These are phyloP conservation scores for Nebria ingens DNA, from an alignment of 1,140 invertebrate genomes.

Conservation along the genomic window DNA sequence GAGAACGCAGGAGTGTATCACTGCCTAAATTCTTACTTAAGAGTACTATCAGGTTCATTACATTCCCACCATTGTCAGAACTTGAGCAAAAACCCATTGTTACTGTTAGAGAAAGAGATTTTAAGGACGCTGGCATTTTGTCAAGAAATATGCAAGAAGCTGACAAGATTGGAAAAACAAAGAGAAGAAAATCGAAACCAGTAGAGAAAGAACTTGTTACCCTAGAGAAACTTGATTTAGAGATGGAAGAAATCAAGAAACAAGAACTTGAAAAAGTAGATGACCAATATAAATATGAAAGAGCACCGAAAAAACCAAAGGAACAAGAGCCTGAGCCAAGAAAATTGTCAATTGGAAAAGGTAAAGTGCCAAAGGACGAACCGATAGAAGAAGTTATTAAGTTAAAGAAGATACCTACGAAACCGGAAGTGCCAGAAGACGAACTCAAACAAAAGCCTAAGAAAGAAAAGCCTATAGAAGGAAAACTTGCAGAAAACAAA, in stretches of 20 bases:
- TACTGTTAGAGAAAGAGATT: slow-evolving; percentile 40
- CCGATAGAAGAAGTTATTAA: slow-evolving; percentile 31
- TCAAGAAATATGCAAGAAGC: slow-evolving; percentile 61
- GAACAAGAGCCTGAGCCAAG: slow-evolving; percentile 33
- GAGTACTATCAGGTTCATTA: slow-evolving; percentile 47
- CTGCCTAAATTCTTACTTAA: slow-evolving; percentile 54
- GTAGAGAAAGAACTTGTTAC: slow-evolving; percentile 46
- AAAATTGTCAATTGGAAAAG: slow-evolving; percentile 38
- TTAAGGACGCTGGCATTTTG: slow-evolving; percentile 47
- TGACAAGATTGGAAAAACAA: slow-evolving; percentile 47
- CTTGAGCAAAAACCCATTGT: slow-evolving; percentile 39
- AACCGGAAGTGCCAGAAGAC: slow-evolving; percentile 29
- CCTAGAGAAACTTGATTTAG: slow-evolving; percentile 44
- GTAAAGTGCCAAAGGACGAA: slow-evolving; percentile 38
- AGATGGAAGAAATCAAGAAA: slow-evolving; percentile 36
- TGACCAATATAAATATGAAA: slow-evolving; percentile 21
- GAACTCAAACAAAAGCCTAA: slow-evolving; percentile 24
- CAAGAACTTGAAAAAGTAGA: slow-evolving; percentile 34
- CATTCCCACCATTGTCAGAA: slow-evolving; percentile 44
- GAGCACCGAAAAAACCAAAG: slow-evolving; percentile 25
- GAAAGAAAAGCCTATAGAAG: slow-evolving; percentile 23
- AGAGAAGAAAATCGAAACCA: slow-evolving; percentile 50
- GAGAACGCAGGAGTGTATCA: slow-evolving; percentile 35
- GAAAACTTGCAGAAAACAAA: slow-evolving; percentile 26
- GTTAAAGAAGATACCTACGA: slow-evolving; percentile 39